Conservation (phyloP, 2,888 invertebrate genomes). For the Digitonthophagus gazella region DNA sequence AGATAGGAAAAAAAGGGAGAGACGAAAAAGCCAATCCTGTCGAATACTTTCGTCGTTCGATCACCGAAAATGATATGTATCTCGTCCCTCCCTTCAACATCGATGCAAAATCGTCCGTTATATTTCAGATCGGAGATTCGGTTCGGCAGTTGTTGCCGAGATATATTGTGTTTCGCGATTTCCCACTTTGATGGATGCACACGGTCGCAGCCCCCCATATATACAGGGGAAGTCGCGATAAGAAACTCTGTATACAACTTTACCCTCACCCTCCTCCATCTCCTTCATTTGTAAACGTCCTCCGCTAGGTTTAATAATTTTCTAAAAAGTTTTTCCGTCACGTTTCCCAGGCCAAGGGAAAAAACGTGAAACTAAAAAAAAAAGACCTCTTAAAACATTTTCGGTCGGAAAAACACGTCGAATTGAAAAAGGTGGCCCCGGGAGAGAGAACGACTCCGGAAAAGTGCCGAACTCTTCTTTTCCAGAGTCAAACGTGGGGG, state of each 20-base stretch:
- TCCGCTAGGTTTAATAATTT: background rate
- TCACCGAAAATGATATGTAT: conserved; percentile 17
- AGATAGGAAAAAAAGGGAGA: background rate
- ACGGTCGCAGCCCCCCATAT: too few relatives aligned
- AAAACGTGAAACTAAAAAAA: too few relatives aligned
- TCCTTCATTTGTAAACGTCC: too few relatives aligned
- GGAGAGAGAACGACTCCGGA: background rate
- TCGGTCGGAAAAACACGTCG: conserved; percentile 7
- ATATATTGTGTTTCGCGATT: background rate
- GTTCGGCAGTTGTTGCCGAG: background rate
- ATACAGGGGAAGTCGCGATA: background rate
- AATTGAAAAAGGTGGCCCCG: background rate
- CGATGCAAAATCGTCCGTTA: conserved; percentile 4
- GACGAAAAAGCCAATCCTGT: background rate
- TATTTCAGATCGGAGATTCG: conserved; percentile 9
- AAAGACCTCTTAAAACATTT: conserved; percentile 1
- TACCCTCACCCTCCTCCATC: too few relatives aligned
- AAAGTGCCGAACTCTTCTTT: background rate
- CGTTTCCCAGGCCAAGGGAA: too few relatives aligned
- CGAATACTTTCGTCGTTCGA: conserved; percentile 1
- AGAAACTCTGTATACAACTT: background rate
- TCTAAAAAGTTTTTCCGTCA: background rate
- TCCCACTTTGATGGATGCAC: background rate
- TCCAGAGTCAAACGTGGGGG: too few relatives aligned
- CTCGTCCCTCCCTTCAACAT: conserved; percentile 2